Conservation (phyloP, 2,113 vertebrate genomes). For the Pseudopipra pipra region DNA sequence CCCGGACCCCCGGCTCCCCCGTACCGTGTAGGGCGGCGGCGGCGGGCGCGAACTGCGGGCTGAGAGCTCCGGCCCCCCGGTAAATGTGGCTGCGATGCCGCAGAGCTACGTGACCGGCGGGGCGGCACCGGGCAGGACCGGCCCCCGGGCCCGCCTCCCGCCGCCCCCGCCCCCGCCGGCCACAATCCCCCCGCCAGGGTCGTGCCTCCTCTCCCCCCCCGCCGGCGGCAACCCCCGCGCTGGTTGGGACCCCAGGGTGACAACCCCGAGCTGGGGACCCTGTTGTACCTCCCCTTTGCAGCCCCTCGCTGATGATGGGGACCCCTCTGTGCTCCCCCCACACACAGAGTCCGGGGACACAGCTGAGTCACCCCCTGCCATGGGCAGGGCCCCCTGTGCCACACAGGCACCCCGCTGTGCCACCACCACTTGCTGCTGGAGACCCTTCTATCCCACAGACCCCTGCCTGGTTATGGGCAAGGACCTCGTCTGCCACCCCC, state of each 20-base stretch:
- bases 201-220: too few species aligned
- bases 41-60: background rate
- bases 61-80: background rate
- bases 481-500: too few species aligned
- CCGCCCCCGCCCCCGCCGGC: too few species aligned
- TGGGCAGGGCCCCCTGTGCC: background rate
- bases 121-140: background rate
- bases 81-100: constrained; percentile 36
- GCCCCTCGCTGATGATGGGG: background rate
- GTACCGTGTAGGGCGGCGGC: constrained; percentile 3
- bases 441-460: background rate
- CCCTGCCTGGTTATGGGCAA: too few species aligned
- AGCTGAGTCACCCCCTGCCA: background rate
- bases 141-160: background rate
- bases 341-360: background rate
- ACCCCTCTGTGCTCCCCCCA: background rate
- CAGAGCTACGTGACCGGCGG: background rate
- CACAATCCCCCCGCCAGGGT: background rate
- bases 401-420: background rate
- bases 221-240: too few species aligned
- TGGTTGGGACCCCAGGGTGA: background rate
- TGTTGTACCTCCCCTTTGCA: background rate
- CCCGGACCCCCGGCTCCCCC: background rate
- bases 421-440: background rate
- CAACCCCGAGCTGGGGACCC: background rate